Conservation (phyloP, 2,888 invertebrate genomes). For the Morinoia aosen region DNA sequence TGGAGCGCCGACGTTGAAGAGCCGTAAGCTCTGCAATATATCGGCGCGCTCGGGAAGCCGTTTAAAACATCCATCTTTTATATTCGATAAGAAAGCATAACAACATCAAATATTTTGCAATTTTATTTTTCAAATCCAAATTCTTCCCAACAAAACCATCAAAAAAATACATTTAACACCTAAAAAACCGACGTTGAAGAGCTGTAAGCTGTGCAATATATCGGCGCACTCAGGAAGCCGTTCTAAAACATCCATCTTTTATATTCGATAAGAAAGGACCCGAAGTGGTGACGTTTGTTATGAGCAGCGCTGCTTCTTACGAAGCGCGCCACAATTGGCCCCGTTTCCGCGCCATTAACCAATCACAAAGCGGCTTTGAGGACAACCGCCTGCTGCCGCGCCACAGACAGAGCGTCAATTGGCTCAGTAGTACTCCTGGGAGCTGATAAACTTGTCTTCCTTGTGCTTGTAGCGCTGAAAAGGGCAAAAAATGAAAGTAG, state of each 20-base stretch:
- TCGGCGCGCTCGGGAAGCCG: neutral
- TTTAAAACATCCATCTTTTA: constrained; percentile 37
- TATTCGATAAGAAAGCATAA: constrained; percentile 35
- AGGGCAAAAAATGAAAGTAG: neutral
- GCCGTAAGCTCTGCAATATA: neutral
- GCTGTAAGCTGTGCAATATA: neutral
- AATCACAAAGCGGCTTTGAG: constrained; percentile 46
- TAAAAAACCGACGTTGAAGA: neutral
- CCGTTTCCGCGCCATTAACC: constrained; percentile 47
- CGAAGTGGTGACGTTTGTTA: constrained; percentile 51
- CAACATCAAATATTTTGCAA: no score
- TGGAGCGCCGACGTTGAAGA: neutral
- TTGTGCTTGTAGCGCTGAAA: neutral
- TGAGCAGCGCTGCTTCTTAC: constrained; percentile 26
- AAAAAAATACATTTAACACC: neutral
- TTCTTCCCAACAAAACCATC: neutral
- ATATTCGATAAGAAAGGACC: constrained; percentile 31
- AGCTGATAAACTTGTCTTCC: neutral
- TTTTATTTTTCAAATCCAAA: no score
- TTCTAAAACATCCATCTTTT: constrained; percentile 39
- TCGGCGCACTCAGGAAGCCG: neutral
- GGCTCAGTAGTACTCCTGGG: neutral
- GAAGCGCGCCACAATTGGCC: constrained; percentile 26
- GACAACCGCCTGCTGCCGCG: neutral
- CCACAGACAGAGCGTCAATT: neutral